These are phyloP conservation scores for Bagarius yarrelli DNA, from an alignment of 2,113 vertebrate species.

Conservation along the genomic window DNA sequence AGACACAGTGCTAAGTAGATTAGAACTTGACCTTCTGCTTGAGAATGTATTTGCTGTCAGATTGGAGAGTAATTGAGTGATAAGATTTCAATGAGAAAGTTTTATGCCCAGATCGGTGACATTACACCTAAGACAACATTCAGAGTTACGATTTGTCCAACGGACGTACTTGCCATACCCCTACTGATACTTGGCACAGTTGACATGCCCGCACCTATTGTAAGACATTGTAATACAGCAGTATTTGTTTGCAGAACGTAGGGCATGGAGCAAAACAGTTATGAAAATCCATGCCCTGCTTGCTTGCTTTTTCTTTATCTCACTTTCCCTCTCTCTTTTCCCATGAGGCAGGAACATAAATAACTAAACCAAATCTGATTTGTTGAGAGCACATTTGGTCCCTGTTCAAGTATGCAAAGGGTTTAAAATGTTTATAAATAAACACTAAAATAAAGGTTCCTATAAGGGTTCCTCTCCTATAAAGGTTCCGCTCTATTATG, in stretches of 20 bases:
- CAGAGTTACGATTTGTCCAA: slow-evolving; percentile 20
- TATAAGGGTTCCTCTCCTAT: slow-evolving; percentile 15
- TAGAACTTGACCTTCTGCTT: slow-evolving; percentile 7
- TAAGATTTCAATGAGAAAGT: slow-evolving; percentile 32
- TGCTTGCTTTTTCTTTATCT: not conserved
- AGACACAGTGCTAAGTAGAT: too few species aligned
- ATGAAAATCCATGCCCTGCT: not conserved
- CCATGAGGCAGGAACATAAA: slow-evolving; percentile 53
- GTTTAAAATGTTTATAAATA: too few species aligned
- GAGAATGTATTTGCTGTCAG: slow-evolving; percentile 18
- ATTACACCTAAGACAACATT: slow-evolving; percentile 33
- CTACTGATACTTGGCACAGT: slow-evolving; percentile 29
- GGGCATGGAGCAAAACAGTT: slow-evolving; percentile 7
- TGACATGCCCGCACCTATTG: slow-evolving; percentile 25
- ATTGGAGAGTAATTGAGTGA: slow-evolving; percentile 27
- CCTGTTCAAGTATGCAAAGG: slow-evolving; percentile 45
- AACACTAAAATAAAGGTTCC: too few species aligned
- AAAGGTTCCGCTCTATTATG: not conserved
- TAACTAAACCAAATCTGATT: slow-evolving; percentile 56
- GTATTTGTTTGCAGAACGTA: slow-evolving; percentile 15
- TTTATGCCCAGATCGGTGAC: slow-evolving; percentile 52
- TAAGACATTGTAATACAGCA: slow-evolving; percentile 40
- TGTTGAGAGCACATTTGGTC: slow-evolving; percentile 53
- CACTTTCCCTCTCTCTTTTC: not conserved
- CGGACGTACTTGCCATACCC: slow-evolving; percentile 8